Evolutionary conservation across 2,797 vertebrate species (phyloP), one percentile per base, ranked within the genome.

Genomic region (Gymnodraco acuticeps): DNA sequence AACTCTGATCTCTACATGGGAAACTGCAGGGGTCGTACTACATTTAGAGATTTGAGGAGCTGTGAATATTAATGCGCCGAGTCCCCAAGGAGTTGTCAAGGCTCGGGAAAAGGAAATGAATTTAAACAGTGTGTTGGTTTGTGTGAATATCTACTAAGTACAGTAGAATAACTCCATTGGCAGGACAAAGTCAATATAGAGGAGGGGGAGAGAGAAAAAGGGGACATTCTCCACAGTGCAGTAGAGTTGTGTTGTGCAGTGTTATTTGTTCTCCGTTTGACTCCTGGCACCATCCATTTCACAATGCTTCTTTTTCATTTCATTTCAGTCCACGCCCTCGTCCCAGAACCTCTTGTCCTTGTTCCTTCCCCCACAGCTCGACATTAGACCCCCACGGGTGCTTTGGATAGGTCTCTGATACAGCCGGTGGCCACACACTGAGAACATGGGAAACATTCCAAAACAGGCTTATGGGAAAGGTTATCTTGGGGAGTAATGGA

Each of bases 111-210:
- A 83, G 75, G 79, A 89, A 88, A 83, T 72, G 33, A 77, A 77
- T 89, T 86, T 69, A 87, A 87, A 73, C 50, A 68, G 62, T 38
- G 61, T 81, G 80, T 78, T 84, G 79, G 88, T 89, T 87, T 79
- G 75, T 85, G 75, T 81, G 69, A 82, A 83, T 74, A 61, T 81
- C 54, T 75, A 48, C 83, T 82, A 38, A 14, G 16, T n/a, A 38
- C 33, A 38, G 20, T 72, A 58, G 43, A 72, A 38, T n/a, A 82
- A 56, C 52, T 77, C 51, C 9, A 70, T 47, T 67, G 64, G 66
- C 72, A 60, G 68, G 71, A 69, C 56, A 61, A 47, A 83, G 63
- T 76, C 71, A 69, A 41, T 72, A 60, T 23, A 53, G 23, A 59
- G 64, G 10, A 41, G 45, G n/a, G n/a, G n/a, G 48, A 66, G 58